Base-by-base conservation (phyloP, 2,797 vertebrate genomes). In the Ptychobarbus kaznakovi region DNA sequence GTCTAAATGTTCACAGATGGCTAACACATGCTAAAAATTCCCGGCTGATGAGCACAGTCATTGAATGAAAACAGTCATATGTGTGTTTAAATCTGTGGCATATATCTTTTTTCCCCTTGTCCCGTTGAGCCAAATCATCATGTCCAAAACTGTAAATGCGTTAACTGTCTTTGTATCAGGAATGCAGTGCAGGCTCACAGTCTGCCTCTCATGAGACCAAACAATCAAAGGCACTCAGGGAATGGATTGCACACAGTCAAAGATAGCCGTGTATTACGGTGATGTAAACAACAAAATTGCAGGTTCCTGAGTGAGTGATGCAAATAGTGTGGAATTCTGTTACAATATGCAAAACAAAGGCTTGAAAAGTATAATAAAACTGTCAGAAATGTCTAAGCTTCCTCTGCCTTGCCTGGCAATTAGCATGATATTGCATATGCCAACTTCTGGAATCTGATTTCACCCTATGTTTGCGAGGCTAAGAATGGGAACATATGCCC, bases 271-370 rank as follows among this genome's bases (percentile, higher is more conserved):
- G 86, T 88, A 87, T 89, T 92, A 92, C 87, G 89, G 90, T 87
- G 88, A 88, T 77, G 83, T 88, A 88, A 92, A 91, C 91, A 90
- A 82, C 87, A 82, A 89, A 91, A 92, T 92, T 87, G 91, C 86
- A 91, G 90, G 86, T 83, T 87, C 80, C 73, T 68, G 89, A 88
- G 68, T 75, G 86, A 85, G 89, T 90, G 89, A 86, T 89, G 87
- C 42, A 83, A 84, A 87, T 65, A 73, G 85, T 72, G 81, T 49
- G 61, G 85, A 85, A 89, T 89, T 89, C 77, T 81, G 87, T 90
- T 82, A 70, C 91, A 89, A 80, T 87, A 89, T 88, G 87, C 89
- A 88, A 87, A 87, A 79, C 82, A 90, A 92, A 89, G 28, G 75
- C 79, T 74, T 72, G 81, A 79, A 80, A 90, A 85, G 87, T 89